These are phyloP conservation scores for Bombus breviceps DNA, from an alignment of 1,140 invertebrate species.

Conservation along the genomic window DNA sequence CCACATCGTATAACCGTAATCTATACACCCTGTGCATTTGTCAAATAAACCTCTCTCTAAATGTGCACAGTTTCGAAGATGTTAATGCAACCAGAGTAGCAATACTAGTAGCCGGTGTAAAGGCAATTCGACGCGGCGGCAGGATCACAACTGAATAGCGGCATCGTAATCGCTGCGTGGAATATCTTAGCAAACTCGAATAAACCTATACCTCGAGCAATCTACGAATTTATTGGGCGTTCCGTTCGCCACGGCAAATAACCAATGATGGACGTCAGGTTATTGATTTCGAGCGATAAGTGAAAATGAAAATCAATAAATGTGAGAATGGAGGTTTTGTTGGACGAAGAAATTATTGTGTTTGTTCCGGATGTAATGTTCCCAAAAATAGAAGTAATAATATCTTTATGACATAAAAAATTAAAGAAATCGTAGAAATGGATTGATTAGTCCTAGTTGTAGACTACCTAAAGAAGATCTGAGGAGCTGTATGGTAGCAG, in stretches of 20 bases:
- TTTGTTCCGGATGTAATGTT: no score
- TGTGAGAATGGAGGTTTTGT: neutral
- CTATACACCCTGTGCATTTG: neutral
- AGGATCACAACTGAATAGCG: slow-evolving; percentile 10
- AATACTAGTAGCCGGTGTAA: neutral
- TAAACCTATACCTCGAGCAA: neutral
- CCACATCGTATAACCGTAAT: neutral
- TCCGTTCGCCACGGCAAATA: slow-evolving; percentile 15
- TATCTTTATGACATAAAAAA: neutral
- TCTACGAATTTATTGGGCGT: slow-evolving; percentile 36
- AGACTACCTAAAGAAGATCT: no score
- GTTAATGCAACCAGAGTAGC: neutral
- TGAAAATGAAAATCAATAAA: neutral
- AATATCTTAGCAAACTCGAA: slow-evolving; percentile 29
- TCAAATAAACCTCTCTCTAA: neutral
- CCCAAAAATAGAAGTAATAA: no score
- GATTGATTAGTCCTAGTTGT: no score
- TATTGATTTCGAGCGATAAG: slow-evolving; percentile 28
- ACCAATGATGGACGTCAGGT: neutral
- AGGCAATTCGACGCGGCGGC: neutral
- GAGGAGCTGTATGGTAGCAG: no score
- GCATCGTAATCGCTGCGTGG: neutral
- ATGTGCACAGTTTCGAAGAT: neutral
- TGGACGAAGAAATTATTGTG: neutral
- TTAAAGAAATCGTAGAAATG: no score